Percentiles rank a stretch among this genome's conserved stretches.
Evolutionary conservation across 1,140 invertebrate genomes (phyloP).

Genomic region (Scaptomyza montana): DNA sequence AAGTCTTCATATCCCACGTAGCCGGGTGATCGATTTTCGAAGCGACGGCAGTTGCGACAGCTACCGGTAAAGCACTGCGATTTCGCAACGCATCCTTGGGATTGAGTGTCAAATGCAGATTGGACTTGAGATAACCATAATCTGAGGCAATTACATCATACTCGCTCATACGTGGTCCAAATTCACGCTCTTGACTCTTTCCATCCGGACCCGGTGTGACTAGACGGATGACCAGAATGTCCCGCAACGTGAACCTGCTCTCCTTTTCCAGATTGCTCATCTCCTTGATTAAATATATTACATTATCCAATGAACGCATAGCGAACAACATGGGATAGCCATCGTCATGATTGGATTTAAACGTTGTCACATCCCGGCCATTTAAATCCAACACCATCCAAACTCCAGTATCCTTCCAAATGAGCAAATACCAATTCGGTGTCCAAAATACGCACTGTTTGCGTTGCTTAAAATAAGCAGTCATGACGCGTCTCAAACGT

Average conservation of each 20-base stretch:
- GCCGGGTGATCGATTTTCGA: constrained; percentile 81
- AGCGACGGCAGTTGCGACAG: constrained; percentile 61
- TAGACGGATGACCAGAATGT: constrained; percentile 55
- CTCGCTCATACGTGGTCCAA: constrained; percentile 64
- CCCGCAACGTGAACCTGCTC: constrained; percentile 45
- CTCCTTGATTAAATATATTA: constrained; percentile 57
- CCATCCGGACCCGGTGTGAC: constrained; percentile 57
- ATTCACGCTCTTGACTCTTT: constrained; percentile 53
- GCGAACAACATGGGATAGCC: constrained; percentile 50
- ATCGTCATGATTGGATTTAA: constrained; percentile 33
- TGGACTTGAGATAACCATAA: constrained; percentile 72
- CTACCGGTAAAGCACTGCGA: constrained; percentile 69
- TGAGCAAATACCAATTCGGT: constrained; percentile 54
- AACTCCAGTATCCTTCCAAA: constrained; percentile 65
- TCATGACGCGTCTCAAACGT: constrained; percentile 43
- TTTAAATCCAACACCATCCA: constrained; percentile 70
- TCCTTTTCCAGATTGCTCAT: constrained; percentile 54
- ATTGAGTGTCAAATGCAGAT: constrained; percentile 67
- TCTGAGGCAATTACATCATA: constrained; percentile 72
- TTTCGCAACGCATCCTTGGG: constrained; percentile 65
- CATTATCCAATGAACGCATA: constrained; percentile 61
- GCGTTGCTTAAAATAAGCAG: constrained; percentile 44
- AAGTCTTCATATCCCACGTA: constrained; percentile 71
- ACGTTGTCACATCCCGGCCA: constrained; percentile 48
- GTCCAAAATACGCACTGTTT: constrained; percentile 55